Base-by-base conservation (phyloP, 37 sponge, comb jelly and placozoan genomes). In the Ephydatia muelleri region DNA sequence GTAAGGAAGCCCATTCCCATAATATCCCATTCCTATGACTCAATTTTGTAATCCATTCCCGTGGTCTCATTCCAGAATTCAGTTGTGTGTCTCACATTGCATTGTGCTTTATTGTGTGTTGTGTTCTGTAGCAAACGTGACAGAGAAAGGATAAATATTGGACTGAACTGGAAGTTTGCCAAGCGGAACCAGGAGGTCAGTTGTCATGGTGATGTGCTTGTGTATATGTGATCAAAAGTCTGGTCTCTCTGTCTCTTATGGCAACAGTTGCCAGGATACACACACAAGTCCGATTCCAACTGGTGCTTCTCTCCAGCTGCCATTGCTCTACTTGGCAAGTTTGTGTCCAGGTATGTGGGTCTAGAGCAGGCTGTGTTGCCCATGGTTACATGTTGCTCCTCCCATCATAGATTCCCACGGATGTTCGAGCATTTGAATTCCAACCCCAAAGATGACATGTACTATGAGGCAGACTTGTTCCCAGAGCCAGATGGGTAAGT, bases 111-210 rank as follows among this genome's bases (percentile, higher is more conserved):
- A 64, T 19, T 16, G 57, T 39, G 38, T 39, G 14, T 43, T 49
- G 57, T 37, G n/a, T n/a, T n/a, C n/a, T 82, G 22, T 67, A 90
- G 90, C 72, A 37, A 70, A 11, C 87, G 77, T 30, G 88, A 87
- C 39, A 80, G 88, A 38, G 84, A 87, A 33, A 90, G 76, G 75
- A 26, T 92, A 2, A 91, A 88, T 67, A 83, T 98, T 83, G 96
- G 98, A 30, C 81, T 98, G 25, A 89, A 89, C 67, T 72, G 93
- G 72, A 98, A 98, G 89, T 90, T 88, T 70, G 64, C 95, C 21
- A 84, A 79, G 65, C 85, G 86, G 47, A 96, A 96, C 27, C 68
- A 81, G 49, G 95, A 94, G 83, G 90, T 89, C 35, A n/a, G 28
- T n/a, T n/a, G n/a, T n/a, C n/a, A n/a, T n/a, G 2, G 65, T 33